Percentiles rank a stretch among this genome's conserved stretches.
phyloP scores from a whole-genome alignment of 2,797 vertebrate genomes.

The Sylvia borin region DNA sequence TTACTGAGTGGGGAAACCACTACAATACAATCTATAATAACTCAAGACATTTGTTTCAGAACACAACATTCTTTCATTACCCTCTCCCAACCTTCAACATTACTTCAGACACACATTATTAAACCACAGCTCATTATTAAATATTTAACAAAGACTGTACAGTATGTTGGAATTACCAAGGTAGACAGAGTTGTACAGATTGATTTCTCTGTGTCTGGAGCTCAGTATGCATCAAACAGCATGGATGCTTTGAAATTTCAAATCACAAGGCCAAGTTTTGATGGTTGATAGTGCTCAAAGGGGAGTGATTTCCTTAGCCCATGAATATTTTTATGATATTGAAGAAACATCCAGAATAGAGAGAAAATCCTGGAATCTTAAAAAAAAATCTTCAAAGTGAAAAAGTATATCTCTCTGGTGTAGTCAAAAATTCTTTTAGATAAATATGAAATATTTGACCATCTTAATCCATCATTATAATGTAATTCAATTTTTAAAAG shows the following conservation, averaged over 20 bases:
- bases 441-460: background rate
- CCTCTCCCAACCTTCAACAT: slow-evolving; percentile 27
- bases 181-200: background rate
- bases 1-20: background rate
- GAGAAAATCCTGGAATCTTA: background rate
- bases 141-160: slow-evolving; percentile 49
- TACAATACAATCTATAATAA: background rate
- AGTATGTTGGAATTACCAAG: background rate
- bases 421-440: background rate
- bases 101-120: slow-evolving; percentile 39
- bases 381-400: background rate
- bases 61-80: slow-evolving; percentile 25
- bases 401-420: background rate
- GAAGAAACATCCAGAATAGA: background rate
- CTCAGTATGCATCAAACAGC: slow-evolving; percentile 4
- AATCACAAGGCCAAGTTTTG: background rate
- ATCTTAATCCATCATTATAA: background rate
- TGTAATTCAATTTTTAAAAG: background rate
- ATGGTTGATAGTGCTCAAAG: background rate
- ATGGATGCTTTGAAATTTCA: slow-evolving; percentile 41
- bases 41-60: background rate
- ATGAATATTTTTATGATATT: slow-evolving; percentile 6
- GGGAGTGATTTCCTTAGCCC: background rate
- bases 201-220: slow-evolving; percentile 1
- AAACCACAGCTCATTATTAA: slow-evolving; percentile 52